These are phyloP conservation scores for Zaprionus bogoriensis DNA, from an alignment of 2,888 invertebrate genomes.

Conservation along the genomic window DNA sequence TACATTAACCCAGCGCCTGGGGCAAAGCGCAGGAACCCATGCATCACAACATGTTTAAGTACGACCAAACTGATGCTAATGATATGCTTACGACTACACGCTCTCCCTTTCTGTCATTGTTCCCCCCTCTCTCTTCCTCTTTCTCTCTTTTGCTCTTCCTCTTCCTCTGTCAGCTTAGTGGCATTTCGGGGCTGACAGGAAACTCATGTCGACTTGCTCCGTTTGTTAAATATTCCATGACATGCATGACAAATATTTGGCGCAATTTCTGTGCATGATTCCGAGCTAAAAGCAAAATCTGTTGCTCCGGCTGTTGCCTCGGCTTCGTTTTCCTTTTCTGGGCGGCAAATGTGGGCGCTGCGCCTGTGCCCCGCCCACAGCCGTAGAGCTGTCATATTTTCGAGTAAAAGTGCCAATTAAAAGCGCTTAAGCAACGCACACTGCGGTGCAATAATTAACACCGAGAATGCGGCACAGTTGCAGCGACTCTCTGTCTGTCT, in stretches of 20 bases:
- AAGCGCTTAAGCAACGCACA: slow-evolving; percentile 40
- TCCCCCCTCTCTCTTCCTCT: slow-evolving; percentile 5
- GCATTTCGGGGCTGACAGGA: slow-evolving; percentile 37
- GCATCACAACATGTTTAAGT: neutral
- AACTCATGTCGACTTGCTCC: slow-evolving; percentile 44
- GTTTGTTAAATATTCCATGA: slow-evolving; percentile 55
- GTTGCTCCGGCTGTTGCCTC: slow-evolving; percentile 26
- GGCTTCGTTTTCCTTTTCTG: neutral
- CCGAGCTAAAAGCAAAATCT: slow-evolving; percentile 36
- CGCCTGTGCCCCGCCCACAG: neutral
- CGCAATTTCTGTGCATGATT: slow-evolving; percentile 24
- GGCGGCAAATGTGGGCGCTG: slow-evolving; percentile 29
- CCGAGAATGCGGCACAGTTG: slow-evolving; percentile 46
- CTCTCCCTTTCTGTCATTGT: slow-evolving; percentile 18
- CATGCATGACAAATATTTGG: slow-evolving; percentile 50
- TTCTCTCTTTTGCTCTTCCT: slow-evolving; percentile 8
- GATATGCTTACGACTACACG: slow-evolving; percentile 21
- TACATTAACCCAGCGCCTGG: neutral
- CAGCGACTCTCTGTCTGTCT: neutral
- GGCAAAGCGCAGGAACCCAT: neutral
- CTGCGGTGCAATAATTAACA: slow-evolving; percentile 58
- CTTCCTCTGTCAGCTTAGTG: slow-evolving; percentile 18
- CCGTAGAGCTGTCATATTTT: slow-evolving; percentile 65
- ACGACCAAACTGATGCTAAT: slow-evolving; percentile 24
- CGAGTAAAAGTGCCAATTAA: slow-evolving; percentile 73